Evolutionary conservation across 2,113 vertebrate species (phyloP).

Genomic region (Protobothrops mucrosquamatus): DNA sequence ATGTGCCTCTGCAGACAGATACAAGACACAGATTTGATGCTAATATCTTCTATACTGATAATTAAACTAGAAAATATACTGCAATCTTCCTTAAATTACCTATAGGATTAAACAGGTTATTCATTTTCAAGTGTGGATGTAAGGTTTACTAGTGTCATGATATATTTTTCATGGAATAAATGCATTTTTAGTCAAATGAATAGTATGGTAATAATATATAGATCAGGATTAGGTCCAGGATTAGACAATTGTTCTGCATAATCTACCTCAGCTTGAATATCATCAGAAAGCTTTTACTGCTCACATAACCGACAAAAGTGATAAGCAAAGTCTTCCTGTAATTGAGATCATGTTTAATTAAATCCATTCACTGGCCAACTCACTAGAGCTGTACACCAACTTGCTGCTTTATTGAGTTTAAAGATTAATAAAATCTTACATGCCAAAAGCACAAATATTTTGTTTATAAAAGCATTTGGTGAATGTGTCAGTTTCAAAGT

Average conservation of each 20-base stretch:
- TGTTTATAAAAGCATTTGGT: not conserved
- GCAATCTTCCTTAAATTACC: not conserved
- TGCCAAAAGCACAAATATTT: not conserved
- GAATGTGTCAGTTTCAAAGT: not conserved
- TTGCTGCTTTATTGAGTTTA: not conserved
- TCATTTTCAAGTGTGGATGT: not conserved
- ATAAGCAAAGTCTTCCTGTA: not conserved
- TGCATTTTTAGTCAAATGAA: not conserved
- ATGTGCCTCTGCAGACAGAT: not conserved
- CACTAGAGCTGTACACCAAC: not conserved
- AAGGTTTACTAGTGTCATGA: not conserved
- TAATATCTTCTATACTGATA: not conserved
- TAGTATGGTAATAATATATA: not conserved
- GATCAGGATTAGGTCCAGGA: not conserved
- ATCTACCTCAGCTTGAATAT: not conserved
- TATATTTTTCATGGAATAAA: not conserved
- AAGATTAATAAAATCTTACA: not conserved
- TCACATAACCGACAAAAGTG: conserved; percentile 3
- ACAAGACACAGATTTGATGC: not conserved
- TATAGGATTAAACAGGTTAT: not conserved
- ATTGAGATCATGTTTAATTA: not conserved
- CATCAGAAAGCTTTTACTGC: not conserved
- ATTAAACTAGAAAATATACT: not conserved
- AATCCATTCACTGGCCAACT: not conserved
- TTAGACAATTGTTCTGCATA: not conserved